phyloP scores from a whole-genome alignment of 2,888 invertebrate genomes.

The Oscheius sp. region DNA sequence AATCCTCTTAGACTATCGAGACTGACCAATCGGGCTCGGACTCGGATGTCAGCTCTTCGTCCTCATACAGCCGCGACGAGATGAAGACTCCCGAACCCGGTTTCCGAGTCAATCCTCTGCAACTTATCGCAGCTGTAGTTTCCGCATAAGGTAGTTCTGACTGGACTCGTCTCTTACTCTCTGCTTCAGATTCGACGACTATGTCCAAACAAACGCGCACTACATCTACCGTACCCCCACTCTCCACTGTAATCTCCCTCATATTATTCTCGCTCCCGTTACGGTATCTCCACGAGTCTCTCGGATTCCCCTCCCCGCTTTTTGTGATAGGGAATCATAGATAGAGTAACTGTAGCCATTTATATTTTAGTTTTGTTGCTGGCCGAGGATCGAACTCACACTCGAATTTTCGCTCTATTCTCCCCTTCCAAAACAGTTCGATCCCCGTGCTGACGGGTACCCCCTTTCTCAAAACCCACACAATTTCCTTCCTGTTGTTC shows the following conservation, averaged over 20 bases:
- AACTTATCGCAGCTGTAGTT: slow-evolving; percentile 21
- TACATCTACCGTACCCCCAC: not conserved
- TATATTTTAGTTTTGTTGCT: too few relatives aligned
- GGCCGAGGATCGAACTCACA: not conserved
- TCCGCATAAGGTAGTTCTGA: slow-evolving; percentile 15
- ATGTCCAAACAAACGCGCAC: not conserved
- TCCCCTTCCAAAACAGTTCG: not conserved
- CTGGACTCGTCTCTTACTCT: too few relatives aligned
- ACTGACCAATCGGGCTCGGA: slow-evolving; percentile 22
- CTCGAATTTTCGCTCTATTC: not conserved
- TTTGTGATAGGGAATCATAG: slow-evolving; percentile 8
- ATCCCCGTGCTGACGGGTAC: too few relatives aligned
- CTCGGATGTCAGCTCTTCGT: slow-evolving; percentile 13
- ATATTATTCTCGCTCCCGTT: too few relatives aligned
- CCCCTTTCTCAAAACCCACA: slow-evolving; percentile 1
- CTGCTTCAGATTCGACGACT: too few relatives aligned
- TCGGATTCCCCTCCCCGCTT: not conserved
- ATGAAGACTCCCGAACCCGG: slow-evolving; percentile 29
- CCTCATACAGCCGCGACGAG: not conserved
- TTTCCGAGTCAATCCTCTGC: slow-evolving; percentile 27
- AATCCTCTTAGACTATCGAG: not conserved
- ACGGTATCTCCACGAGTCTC: not conserved
- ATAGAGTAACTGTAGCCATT: too few relatives aligned
- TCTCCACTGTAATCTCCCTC: not conserved
- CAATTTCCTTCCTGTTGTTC: not conserved